Conservation (phyloP, 2,888 invertebrate species). For the Seira musarum region DNA sequence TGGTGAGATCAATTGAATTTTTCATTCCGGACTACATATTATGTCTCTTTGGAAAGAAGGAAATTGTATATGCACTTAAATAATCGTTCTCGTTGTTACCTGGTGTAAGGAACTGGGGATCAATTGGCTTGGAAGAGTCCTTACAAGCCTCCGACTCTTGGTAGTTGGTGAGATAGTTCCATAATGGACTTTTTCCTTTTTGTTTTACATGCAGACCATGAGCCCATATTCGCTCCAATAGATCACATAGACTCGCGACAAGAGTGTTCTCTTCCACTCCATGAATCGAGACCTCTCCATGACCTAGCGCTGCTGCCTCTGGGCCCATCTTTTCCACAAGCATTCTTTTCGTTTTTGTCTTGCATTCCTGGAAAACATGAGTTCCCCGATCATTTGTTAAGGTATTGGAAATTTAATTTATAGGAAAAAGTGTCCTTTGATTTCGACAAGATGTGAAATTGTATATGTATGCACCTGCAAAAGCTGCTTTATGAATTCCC, state of each 20-base stretch:
- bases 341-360: conserved; percentile 97
- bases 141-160: conserved; percentile 85
- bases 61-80: too few species aligned
- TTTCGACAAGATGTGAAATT: too few species aligned
- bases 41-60: too few species aligned
- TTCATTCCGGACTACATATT: too few species aligned
- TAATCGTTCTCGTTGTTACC: conserved; percentile 76
- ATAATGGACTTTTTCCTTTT: conserved; percentile 95
- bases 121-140: conserved; percentile 76
- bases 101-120: conserved; percentile 78
- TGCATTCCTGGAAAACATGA: conserved; percentile 81
- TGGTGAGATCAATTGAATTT: conserved; percentile 54
- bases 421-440: background rate
- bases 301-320: conserved; percentile 95
- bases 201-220: conserved; percentile 96
- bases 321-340: conserved; percentile 98
- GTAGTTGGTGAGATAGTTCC: conserved; percentile 94
- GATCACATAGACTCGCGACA: conserved; percentile 97
- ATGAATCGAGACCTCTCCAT: conserved; percentile 82
- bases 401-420: background rate
- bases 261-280: conserved; percentile 97
- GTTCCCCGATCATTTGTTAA: conserved; percentile 51
- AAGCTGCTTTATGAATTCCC: conserved; percentile 97
- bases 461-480: conserved; percentile 90
- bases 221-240: conserved; percentile 97